phyloP scores from a whole-genome alignment of 2,113 vertebrate species.

The Tyto alba region DNA sequence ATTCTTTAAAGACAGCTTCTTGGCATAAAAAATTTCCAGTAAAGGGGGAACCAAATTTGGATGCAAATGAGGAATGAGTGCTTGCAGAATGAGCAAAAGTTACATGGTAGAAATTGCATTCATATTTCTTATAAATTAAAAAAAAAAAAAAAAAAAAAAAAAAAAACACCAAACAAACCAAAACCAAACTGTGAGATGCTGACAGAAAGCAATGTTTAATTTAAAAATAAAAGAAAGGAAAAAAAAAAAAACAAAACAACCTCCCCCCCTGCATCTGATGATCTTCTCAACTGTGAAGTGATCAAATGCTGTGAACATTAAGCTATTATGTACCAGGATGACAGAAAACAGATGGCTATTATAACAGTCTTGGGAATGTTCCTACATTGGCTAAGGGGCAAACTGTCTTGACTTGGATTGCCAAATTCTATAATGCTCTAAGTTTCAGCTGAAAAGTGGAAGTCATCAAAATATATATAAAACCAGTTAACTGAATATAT shows the following conservation, averaged over 20 bases:
- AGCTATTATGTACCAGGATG: neutral
- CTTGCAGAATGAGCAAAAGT: neutral
- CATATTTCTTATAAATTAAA: neutral
- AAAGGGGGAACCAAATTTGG: neutral
- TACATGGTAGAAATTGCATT: neutral
- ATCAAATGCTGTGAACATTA: neutral
- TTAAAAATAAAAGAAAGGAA: neutral
- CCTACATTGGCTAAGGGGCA: neutral
- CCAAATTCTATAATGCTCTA: neutral
- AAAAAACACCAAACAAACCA: too few species aligned
- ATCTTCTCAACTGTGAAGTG: neutral
- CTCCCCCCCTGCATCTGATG: neutral
- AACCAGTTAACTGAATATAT: neutral
- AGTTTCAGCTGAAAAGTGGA: neutral
- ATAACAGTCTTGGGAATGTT: neutral
- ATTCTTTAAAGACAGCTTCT: neutral
- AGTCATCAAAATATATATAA: neutral
- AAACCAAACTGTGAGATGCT: too few species aligned
- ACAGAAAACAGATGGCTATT: neutral
- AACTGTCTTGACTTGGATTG: neutral
- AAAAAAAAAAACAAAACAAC: too few species aligned
- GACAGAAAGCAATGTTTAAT: neutral
- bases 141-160: too few species aligned
- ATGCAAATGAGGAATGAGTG: neutral
- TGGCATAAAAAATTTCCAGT: neutral